Evolutionary conservation across 1,140 invertebrate genomes (phyloP).

Genomic region (Papilio aristodemus): DNA sequence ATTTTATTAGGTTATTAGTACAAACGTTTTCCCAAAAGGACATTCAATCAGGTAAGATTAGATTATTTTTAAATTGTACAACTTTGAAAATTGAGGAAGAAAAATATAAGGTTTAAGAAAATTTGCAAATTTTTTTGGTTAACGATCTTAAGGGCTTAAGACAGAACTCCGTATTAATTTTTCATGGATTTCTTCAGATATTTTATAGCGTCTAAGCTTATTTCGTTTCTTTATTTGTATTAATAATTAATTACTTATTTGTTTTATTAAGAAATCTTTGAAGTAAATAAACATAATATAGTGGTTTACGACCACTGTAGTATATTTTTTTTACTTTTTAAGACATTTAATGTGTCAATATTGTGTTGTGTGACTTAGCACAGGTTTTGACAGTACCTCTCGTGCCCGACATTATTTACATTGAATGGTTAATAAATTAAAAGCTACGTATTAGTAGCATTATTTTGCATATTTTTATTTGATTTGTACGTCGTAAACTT

Average conservation of each 20-base stretch:
- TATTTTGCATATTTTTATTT: constrained; percentile 35
- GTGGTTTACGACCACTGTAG: too few species aligned
- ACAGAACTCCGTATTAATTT: background rate
- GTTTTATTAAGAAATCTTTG: too few species aligned
- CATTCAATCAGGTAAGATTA: constrained; percentile 42
- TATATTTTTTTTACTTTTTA: too few species aligned
- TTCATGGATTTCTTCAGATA: too few species aligned
- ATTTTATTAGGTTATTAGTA: constrained; percentile 45
- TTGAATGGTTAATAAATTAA: constrained; percentile 28
- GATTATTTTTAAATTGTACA: constrained; percentile 20
- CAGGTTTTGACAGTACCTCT: background rate
- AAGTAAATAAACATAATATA: too few species aligned
- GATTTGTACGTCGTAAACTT: constrained; percentile 32
- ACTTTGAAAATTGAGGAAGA: background rate
- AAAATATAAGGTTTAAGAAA: background rate
- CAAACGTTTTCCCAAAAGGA: constrained; percentile 34
- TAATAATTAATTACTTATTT: too few species aligned
- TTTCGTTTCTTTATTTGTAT: too few species aligned
- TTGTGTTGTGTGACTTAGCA: constrained; percentile 10
- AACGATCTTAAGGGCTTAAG: background rate
- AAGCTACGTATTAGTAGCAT: constrained; percentile 28
- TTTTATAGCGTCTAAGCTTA: too few species aligned
- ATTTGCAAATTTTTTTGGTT: background rate
- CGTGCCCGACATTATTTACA: constrained; percentile 7
- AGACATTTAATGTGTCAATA: background rate